Percentiles rank a stretch among this genome's conserved stretches.
Evolutionary conservation across 1,140 invertebrate species (phyloP).

Genomic region (Rhopalosiphum padi): DNA sequence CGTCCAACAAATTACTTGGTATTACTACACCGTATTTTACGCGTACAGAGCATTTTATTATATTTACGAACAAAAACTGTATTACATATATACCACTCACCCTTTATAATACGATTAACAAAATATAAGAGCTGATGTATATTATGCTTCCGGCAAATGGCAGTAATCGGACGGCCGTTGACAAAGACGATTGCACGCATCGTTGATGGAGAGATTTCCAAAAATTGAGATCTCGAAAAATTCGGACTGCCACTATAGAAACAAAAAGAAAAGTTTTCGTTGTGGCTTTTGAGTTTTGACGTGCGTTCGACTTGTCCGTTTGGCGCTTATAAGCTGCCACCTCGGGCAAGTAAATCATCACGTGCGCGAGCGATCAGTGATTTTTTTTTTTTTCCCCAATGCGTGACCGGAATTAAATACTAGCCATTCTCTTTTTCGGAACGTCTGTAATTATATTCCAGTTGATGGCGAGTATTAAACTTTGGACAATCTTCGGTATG

Average conservation of each 20-base stretch:
- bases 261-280: not conserved
- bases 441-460: not conserved
- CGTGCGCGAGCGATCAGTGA: not conserved
- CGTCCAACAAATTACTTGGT: too few species aligned
- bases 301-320: not conserved
- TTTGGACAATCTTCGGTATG: not conserved
- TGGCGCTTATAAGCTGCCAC: not conserved
- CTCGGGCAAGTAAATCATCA: not conserved
- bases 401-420: not conserved
- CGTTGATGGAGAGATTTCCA: not conserved
- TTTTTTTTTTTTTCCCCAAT: not conserved
- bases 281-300: not conserved
- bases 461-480: not conserved
- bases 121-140: not conserved
- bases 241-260: not conserved
- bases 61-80: not conserved
- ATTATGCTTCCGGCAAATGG: not conserved
- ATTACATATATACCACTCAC: not conserved
- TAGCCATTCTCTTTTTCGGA: not conserved
- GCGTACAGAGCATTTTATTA: too few species aligned
- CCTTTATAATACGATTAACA: not conserved
- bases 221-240: not conserved
- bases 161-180: too few species aligned
- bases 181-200: fast-evolving
- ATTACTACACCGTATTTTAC: not conserved